Evolutionary conservation across 2,797 vertebrate genomes (phyloP).

Genomic region (Catamblyrhynchus diadema): DNA sequence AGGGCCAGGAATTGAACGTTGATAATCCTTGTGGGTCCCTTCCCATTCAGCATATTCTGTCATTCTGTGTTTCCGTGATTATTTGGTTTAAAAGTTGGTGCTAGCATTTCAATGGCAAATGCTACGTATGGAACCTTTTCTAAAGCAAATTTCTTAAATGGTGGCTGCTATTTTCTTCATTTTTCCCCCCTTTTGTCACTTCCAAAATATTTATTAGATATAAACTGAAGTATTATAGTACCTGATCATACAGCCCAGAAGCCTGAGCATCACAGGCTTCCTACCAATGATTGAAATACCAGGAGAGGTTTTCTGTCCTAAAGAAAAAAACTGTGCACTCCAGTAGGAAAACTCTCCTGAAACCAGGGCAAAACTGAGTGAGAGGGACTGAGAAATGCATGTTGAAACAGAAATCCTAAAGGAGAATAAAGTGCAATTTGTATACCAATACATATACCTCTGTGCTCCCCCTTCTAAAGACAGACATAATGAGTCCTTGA

Average conservation of each 20-base stretch:
- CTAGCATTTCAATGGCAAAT: neutral
- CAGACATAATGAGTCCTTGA: neutral
- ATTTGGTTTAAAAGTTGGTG: neutral
- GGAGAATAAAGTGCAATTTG: neutral
- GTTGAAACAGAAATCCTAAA: neutral
- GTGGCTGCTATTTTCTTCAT: neutral
- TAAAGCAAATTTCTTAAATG: neutral
- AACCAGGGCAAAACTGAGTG: neutral
- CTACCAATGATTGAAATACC: neutral
- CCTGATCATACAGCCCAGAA: neutral
- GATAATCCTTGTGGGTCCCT: neutral
- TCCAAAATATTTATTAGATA: neutral
- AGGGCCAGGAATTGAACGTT: neutral
- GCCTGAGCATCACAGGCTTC: neutral
- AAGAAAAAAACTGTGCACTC: neutral
- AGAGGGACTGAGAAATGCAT: neutral
- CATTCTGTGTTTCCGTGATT: neutral
- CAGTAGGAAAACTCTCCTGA: neutral
- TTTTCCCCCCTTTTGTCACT: fast-evolving
- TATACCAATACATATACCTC: neutral
- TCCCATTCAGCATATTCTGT: neutral
- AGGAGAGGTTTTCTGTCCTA: neutral
- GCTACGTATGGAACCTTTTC: neutral
- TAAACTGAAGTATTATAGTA: neutral
- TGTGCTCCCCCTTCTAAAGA: neutral